A percentile compares a stretch with the other conserved stretches of the same genome.
Evolutionary conservation across 37 sponge, comb jelly and placozoan species (phyloP).

Genomic region (Cliona cf. orientalis): DNA sequence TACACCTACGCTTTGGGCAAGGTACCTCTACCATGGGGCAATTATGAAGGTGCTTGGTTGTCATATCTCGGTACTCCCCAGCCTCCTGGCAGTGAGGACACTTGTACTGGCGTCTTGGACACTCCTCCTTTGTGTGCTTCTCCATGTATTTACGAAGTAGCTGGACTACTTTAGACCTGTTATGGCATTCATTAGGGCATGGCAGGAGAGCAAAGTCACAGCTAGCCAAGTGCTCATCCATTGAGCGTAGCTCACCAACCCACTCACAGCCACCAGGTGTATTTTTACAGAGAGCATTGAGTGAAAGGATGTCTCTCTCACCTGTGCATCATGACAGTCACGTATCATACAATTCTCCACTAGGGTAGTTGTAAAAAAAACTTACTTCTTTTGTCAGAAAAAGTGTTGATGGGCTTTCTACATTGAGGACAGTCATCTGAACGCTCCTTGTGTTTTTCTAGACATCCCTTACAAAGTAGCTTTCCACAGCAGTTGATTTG

Average conservation of each 20-base stretch:
- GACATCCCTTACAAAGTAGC: too few species aligned
- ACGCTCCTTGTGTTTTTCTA: too few species aligned
- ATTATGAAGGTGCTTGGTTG: constrained; percentile 9
- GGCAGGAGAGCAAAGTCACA: constrained; percentile 14
- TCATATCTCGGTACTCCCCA: constrained; percentile 20
- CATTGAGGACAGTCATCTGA: too few species aligned
- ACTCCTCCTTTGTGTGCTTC: constrained; percentile 4
- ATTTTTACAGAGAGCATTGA: too few species aligned
- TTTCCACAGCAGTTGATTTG: too few species aligned
- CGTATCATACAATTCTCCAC: too few species aligned
- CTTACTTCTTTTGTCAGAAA: too few species aligned
- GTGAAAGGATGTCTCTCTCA: too few species aligned
- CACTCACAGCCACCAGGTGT: constrained; percentile 22
- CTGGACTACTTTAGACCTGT: not conserved
- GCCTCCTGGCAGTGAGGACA: constrained; percentile 45
- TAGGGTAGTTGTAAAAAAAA: too few species aligned
- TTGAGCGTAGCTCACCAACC: constrained; percentile 24
- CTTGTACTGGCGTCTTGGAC: constrained; percentile 23
- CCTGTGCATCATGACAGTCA: too few species aligned
- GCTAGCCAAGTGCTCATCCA: not conserved
- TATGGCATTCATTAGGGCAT: constrained; percentile 33
- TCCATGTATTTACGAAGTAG: constrained; percentile 13
- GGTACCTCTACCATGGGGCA: constrained; percentile 14
- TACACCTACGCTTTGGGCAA: constrained; percentile 25
- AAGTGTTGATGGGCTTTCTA: too few species aligned